These are phyloP conservation scores for Homalodisca vitripennis DNA, from an alignment of 1,140 invertebrate genomes.

Conservation along the genomic window DNA sequence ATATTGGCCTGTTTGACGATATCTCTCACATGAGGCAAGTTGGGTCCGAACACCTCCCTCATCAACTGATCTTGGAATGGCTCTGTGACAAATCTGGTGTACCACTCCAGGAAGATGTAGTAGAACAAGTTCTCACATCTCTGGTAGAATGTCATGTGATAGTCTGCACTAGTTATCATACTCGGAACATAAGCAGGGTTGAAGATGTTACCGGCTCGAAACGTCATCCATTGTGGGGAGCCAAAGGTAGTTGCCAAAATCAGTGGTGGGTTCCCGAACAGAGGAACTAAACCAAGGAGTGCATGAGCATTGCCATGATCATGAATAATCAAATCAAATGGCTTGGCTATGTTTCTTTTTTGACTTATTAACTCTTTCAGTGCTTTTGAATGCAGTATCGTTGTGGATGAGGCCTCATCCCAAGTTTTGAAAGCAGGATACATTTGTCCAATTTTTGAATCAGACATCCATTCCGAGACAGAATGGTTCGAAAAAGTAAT, in stretches of 20 bases:
- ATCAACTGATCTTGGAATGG: background rate
- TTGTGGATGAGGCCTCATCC: background rate
- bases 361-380: background rate
- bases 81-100: background rate
- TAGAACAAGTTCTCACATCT: background rate
- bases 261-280: background rate
- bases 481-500: too few species aligned
- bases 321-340: slow-evolving; percentile 11
- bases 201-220: background rate
- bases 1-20: background rate
- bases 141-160: background rate
- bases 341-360: background rate
- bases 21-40: background rate
- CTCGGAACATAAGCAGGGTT: background rate
- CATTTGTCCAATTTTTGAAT: too few species aligned
- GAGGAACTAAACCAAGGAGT: background rate
- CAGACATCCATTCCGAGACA: too few species aligned
- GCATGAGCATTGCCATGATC: background rate
- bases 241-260: background rate
- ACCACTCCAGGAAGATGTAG: background rate
- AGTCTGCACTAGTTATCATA: background rate
- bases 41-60: background rate
- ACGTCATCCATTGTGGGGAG: slow-evolving; percentile 9
- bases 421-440: too few species aligned
- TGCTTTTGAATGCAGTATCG: background rate